Evolutionary conservation across 1,140 invertebrate species (phyloP), one percentile per base, ranked within the genome.

Genomic region (Coptotermes formosanus): DNA sequence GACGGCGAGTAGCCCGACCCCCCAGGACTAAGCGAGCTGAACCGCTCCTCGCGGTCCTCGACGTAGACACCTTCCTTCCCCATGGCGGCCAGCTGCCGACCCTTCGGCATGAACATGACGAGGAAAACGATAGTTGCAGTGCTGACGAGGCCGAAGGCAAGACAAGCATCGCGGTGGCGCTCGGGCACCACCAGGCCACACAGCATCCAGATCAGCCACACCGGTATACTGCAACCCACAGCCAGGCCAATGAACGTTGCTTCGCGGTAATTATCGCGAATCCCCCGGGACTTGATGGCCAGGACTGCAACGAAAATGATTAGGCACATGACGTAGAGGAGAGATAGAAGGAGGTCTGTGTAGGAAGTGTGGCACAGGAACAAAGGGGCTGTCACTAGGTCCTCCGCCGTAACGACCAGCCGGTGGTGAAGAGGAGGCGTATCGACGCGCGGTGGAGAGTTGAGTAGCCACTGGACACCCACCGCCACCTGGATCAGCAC

Each of bases 31-130:
- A 97, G 90, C 16, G 95, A 96, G 90, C 95, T 96, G 85, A 95
- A 94, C 85, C 94, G 93, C 88, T 95, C 94, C 85, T 96, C 95
- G 87, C 94, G 92, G 89, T 97, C 96, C 88, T 96, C 96, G 43
- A 95, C 92, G 89, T 95, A 95, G 52, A 96, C 93, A 83, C 95
- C 93, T 89, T 96, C 95, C 87, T 96, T 95, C 25, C 97, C 97
- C 92, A 98, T 94, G 16, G 97, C 97, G 0, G 97, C 96, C 89
- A 98, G 90, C 88, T 98, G 97, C n/a, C 97, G 92, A 75, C 96
- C 96, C 91, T 98, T 98, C 4, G 97, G 97, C 90, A 98, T 95
- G 91, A 98, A 99, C 97, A 98, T 98, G 21, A 97, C 94, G 82
- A 98, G 93, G 90, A 98, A 97, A 21, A 98, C 94, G 19, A 97